Evolutionary conservation across 2,888 invertebrate species (phyloP), one percentile per base, ranked within the genome.

Genomic region (Diachrysia chrysitis): DNA sequence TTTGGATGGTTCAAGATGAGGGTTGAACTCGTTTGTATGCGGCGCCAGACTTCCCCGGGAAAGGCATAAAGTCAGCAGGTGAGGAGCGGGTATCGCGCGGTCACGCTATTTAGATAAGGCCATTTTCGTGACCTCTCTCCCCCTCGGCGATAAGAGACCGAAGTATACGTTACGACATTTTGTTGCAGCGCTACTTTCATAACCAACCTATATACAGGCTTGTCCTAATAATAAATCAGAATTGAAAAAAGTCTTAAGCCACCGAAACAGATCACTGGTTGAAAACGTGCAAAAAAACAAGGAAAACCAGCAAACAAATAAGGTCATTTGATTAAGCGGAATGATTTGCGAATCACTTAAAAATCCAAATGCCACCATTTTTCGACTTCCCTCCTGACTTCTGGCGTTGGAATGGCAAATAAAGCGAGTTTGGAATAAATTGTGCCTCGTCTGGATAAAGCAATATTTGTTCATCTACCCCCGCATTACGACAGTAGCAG

Each of bases 391-490:
- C 91, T 89, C 85, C 85, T 87, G 89, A 86, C 90, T 92, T 89
- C 84, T 90, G 92, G 88, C 90, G 87, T 89, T 85, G 88, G 90
- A 91, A 91, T 91, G 89, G 93, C 90, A 92, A 92, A 95, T 92
- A 92, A 94, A 90, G 90, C 88, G 91, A 90, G 92, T 93, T 90
- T 91, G 90, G 93, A 94, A 95, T 95, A 95, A 95, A 95, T 95
- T 95, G 93, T 92, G 87, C 78, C 82, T 69, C 86, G 91, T 91
- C 92, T 94, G 95, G 94, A 94, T 95, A 93, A 94, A 94, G 94
- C 92, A 93, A 95, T 95, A 95, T 95, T 95, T 95, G 94, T 94
- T 94, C 94, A 92, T 92, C 93, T 94, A 92, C 94, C 94, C 94
- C 93, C 92, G 94, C 93, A 93, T 94, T 94, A 94, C 92, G 92